Base-by-base conservation (phyloP, 2,888 invertebrate genomes). In the Terebella lapidaria region DNA sequence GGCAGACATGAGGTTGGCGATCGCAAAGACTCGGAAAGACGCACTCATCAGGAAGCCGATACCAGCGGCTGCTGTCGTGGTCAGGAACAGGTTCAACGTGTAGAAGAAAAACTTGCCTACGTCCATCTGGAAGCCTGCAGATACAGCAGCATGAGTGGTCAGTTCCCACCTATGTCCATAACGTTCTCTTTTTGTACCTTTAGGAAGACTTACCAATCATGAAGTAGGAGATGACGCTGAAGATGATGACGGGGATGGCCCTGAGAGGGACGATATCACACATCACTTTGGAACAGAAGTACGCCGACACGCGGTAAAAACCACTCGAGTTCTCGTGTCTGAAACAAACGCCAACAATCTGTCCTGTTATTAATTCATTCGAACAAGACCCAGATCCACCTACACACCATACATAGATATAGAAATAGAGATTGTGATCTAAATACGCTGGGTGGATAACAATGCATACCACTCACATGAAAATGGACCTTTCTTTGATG, bases 51-150 rank as follows among this genome's bases (percentile, higher is more conserved):
- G 65, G 67, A 80, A 79, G 26, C 77, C 74, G 4, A 80, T 54
- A 18, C 73, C 67, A 1, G 75, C 73, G 3, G 76, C 78, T 10
- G 78, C 65, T 57, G 76, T 49, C 1, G 78, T 73, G 3, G 76
- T 76, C 24, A 74, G 51, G 54, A 76, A 70, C 55, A 81, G 63
- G 18, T 63, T 67, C 53, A 81, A 62, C 45, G 70, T 53, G 66
- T 71, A 81, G 60, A 80, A 63, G 62, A 77, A 74, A 64, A 79
- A 81, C 55, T 74, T 69, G 24, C 65, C 75, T 4, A 49, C 66
- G n/a, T 57, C 55, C 27, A 51, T 20, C 30, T 59, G 58, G 10
- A 68, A 57, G 29, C 68, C 68, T 68, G 53, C 15, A 20, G 60
- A 46, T 24, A 2, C 2, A 56, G 20, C 28, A 28, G n/a, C n/a